Conservation (phyloP, 2,797 vertebrate species). For the Sparus aurata region DNA sequence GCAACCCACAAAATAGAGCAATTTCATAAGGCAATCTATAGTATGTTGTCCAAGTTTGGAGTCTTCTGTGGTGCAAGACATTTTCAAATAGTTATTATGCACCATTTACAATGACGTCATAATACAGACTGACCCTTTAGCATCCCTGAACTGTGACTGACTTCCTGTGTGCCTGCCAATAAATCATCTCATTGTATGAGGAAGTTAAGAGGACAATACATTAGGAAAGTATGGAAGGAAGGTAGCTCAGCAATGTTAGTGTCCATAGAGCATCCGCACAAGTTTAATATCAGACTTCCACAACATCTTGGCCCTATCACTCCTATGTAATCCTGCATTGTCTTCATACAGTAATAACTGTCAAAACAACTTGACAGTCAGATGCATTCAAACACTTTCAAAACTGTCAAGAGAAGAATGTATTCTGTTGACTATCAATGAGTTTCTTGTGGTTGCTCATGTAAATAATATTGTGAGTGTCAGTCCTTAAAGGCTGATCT, state of each 20-base stretch:
- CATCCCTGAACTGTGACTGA: too few species aligned
- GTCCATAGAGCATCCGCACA: slow-evolving; percentile 3
- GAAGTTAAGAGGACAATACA: not conserved
- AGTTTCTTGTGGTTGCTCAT: not conserved
- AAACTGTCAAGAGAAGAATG: not conserved
- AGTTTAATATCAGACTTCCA: slow-evolving; percentile 13
- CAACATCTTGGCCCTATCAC: not conserved
- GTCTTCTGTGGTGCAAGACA: too few species aligned
- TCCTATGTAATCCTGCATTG: not conserved
- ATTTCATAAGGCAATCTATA: too few species aligned
- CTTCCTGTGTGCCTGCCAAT: too few species aligned
- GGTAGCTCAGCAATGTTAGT: not conserved
- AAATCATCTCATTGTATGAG: not conserved
- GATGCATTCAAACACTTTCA: slow-evolving; percentile 11
- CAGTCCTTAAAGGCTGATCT: not conserved
- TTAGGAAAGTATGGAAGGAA: not conserved
- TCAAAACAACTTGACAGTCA: slow-evolving; percentile 32
- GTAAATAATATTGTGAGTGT: not conserved
- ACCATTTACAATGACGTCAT: too few species aligned
- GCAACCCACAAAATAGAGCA: too few species aligned
- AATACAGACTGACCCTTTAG: too few species aligned
- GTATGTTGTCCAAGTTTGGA: too few species aligned
- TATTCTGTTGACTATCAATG: slow-evolving; percentile 14
- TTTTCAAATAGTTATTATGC: too few species aligned
- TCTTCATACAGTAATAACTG: slow-evolving; percentile 18